Percentiles rank a stretch among this genome's conserved stretches.
Conservation (phyloP, 2,888 invertebrate genomes). For the Pristionchus arcanus region DNA sequence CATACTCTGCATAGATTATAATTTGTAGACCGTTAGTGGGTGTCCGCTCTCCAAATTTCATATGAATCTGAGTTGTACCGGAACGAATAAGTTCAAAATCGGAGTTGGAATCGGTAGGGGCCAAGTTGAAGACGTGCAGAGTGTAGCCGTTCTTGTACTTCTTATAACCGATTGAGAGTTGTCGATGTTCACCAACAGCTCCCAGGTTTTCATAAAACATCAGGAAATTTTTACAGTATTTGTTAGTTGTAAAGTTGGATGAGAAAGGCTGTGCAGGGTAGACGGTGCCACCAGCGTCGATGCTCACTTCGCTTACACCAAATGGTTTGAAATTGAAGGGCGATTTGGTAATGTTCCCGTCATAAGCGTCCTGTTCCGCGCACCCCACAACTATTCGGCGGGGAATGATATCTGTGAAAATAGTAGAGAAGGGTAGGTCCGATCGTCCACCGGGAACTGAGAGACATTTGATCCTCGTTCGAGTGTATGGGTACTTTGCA, state of each 20-base stretch:
- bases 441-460: slow-evolving; percentile 30
- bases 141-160: slow-evolving; percentile 43
- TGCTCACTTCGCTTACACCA: slow-evolving; percentile 53
- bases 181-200: slow-evolving; percentile 21
- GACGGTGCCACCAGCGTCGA: slow-evolving; percentile 53
- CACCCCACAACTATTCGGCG: slow-evolving; percentile 57
- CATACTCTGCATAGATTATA: slow-evolving; percentile 45
- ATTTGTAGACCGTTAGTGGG: background rate
- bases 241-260: background rate
- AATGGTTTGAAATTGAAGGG: slow-evolving; percentile 61
- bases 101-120: slow-evolving; percentile 9
- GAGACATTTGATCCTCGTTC: slow-evolving; percentile 16
- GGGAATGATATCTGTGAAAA: slow-evolving; percentile 58
- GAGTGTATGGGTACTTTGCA: slow-evolving; percentile 46
- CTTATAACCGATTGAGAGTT: slow-evolving; percentile 29
- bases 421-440: slow-evolving; percentile 37
- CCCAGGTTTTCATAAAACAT: slow-evolving; percentile 45
- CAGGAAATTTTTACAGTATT: slow-evolving; percentile 25
- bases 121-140: background rate
- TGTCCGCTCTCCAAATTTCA: slow-evolving; percentile 44
- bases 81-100: slow-evolving; percentile 48
- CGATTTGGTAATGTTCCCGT: slow-evolving; percentile 46
- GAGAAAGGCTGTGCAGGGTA: slow-evolving; percentile 57
- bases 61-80: slow-evolving; percentile 33
- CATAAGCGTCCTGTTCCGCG: slow-evolving; percentile 52